Percentiles rank a stretch among this genome's conserved stretches.
These are phyloP conservation scores for Nothobranchius kuhntae DNA, from an alignment of 2,113 vertebrate species.

Conservation along the genomic window DNA sequence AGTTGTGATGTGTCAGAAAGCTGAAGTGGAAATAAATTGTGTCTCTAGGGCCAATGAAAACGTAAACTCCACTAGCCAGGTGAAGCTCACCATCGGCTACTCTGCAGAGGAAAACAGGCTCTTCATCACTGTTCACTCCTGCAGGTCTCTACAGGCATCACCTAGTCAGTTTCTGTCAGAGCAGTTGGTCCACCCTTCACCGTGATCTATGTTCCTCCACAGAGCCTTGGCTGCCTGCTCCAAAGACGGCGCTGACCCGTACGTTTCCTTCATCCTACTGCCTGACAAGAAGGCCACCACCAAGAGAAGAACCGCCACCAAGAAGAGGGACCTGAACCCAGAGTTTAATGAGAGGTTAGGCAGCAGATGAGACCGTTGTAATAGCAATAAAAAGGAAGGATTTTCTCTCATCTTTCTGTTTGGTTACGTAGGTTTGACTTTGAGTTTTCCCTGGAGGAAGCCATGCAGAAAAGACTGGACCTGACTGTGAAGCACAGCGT, in stretches of 20 bases:
- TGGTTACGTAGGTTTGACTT: constrained; percentile 85
- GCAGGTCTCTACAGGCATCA: constrained; percentile 77
- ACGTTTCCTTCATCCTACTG: constrained; percentile 85
- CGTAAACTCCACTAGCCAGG: constrained; percentile 65
- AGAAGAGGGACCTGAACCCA: constrained; percentile 87
- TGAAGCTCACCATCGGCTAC: constrained; percentile 85
- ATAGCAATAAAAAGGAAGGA: background rate
- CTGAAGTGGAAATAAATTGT: background rate
- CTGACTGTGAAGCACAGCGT: constrained; percentile 87
- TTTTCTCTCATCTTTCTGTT: background rate
- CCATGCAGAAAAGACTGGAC: constrained; percentile 81
- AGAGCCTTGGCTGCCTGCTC: constrained; percentile 82
- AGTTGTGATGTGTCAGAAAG: background rate
- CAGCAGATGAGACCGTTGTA: background rate
- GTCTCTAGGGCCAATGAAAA: constrained; percentile 48
- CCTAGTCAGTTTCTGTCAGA: background rate
- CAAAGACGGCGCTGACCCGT: constrained; percentile 87
- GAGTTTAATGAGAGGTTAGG: constrained; percentile 88
- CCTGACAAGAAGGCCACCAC: constrained; percentile 87
- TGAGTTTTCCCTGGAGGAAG: constrained; percentile 86
- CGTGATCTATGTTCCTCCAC: constrained; percentile 14
- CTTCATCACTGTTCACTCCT: constrained; percentile 81
- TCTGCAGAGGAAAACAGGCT: constrained; percentile 84
- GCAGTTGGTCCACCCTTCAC: background rate
- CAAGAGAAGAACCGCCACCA: constrained; percentile 87